phyloP scores from a whole-genome alignment of 2,888 invertebrate genomes.

The Mimumesa dahlbomi region DNA sequence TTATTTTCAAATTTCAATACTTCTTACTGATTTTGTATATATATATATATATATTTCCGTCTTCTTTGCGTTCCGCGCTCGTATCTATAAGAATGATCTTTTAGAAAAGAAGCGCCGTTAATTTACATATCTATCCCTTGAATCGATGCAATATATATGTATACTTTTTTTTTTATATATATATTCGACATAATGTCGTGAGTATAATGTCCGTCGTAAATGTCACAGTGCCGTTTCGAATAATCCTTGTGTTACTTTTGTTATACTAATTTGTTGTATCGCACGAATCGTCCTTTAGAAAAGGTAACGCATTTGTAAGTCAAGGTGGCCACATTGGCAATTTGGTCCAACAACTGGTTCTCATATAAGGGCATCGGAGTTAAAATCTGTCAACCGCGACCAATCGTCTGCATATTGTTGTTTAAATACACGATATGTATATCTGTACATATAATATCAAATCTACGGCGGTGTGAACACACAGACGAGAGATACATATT shows the following conservation, averaged over 20 bases:
- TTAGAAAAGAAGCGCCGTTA: neutral
- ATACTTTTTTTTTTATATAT: neutral
- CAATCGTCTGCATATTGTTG: conserved; percentile 32
- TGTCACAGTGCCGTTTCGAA: conserved; percentile 42
- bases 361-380: conserved; percentile 57
- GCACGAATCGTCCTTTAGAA: conserved; percentile 41
- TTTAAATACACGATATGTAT: conserved; percentile 5
- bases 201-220: conserved; percentile 19
- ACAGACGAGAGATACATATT: too few relatives aligned
- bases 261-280: conserved; percentile 47
- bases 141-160: neutral
- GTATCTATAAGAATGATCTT: too few relatives aligned
- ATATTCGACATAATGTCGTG: neutral
- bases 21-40: too few relatives aligned
- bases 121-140: neutral
- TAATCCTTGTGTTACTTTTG: conserved; percentile 30
- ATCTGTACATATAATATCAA: neutral
- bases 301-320: conserved; percentile 56
- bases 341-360: conserved; percentile 76
- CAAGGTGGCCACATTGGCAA: conserved; percentile 54
- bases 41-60: too few relatives aligned
- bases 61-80: too few relatives aligned
- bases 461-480: neutral
- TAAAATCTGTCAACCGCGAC: conserved; percentile 63
- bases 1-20: too few relatives aligned